Conservation (phyloP, 1,140 invertebrate genomes). For the Drosophila rhopaloa region DNA sequence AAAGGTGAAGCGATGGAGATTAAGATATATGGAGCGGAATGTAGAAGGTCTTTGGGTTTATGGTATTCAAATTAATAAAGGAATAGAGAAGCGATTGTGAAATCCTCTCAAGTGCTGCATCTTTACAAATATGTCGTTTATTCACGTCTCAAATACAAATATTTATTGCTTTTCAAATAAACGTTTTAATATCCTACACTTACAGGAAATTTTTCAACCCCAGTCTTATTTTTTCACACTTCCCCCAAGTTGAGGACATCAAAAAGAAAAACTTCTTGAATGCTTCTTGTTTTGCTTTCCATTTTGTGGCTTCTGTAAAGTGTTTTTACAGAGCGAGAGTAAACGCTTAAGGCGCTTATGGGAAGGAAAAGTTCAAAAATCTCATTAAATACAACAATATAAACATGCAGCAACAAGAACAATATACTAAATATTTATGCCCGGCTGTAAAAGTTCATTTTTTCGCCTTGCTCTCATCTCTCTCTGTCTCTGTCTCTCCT, state of each 20-base stretch:
- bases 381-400: constrained; percentile 70
- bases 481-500: too few relatives aligned
- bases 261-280: constrained; percentile 35
- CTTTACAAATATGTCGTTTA: neutral
- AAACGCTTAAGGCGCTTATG: constrained; percentile 65
- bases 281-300: constrained; percentile 40
- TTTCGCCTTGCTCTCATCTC: constrained; percentile 26
- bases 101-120: too few relatives aligned
- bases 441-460: constrained; percentile 44
- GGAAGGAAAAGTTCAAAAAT: constrained; percentile 72
- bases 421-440: constrained; percentile 78
- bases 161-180: constrained; percentile 25
- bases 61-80: neutral
- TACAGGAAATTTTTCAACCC: constrained; percentile 6
- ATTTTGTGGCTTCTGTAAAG: constrained; percentile 50
- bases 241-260: constrained; percentile 1
- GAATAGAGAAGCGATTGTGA: neutral
- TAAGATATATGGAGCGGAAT: neutral
- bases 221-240: constrained; percentile 11
- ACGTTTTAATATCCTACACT: constrained; percentile 13
- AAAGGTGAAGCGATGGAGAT: neutral
- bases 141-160: too few relatives aligned
- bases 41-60: neutral
- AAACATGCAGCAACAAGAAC: constrained; percentile 51
- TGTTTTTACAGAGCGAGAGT: constrained; percentile 16